Conservation (phyloP, 2,113 vertebrate genomes). For the pig (Sus scrofa) region T2T-Sscrofa CM000830.6:123073001-123073500, state of each 20-base stretch:
- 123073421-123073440: slow-evolving; percentile 33
- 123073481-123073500: slow-evolving; percentile 30
- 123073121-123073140: neutral
- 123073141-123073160: neutral
- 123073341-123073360: no score
- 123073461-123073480: neutral
- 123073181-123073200: neutral
- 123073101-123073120: neutral
- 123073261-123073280: slow-evolving; percentile 31
- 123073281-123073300: no score
- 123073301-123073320: no score
- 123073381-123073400: no score
- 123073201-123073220: neutral
- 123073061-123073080: neutral
- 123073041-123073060: neutral
- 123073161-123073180: neutral
- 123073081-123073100: neutral
- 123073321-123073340: no score
- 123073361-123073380: no score
- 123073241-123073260: neutral
- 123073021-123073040: neutral
- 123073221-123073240: neutral
- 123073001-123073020: neutral
- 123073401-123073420: neutral
- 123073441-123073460: slow-evolving; percentile 4